Evolutionary conservation across 2,113 vertebrate genomes (phyloP), one percentile per base, ranked within the genome.

Genomic region (Chrysochloris asiatica): DNA sequence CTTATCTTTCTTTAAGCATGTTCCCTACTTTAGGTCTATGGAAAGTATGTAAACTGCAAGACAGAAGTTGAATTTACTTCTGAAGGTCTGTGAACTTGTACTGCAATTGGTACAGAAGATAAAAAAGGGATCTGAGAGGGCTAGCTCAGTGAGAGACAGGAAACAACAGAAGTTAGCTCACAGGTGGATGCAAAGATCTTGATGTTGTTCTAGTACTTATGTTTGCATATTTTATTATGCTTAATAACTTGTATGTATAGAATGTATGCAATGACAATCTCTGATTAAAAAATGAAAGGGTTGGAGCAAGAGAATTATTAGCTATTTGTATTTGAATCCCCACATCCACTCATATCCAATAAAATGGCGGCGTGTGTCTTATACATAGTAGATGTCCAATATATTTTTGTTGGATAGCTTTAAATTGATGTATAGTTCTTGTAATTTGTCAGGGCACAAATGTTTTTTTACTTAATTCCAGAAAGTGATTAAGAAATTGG

Each of bases 381-480:
- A 50, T 50, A 38, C 12, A 33, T 61, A 45, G 38, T 16, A 33
- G 14, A 24, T 80, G 8, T 26, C 63, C 33, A 8, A 10, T 56
- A 26, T 71, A 16, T 50, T 67, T 85, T 76, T 82, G 3, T 71
- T 52, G 45, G 28, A 17, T 47, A 47, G 3, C 17, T n/a, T 89
- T 48, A 69, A 65, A 73, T n/a, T n/a, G n/a, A n/a, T n/a, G 30
- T 87, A 28, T 71, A 28, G 17, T 65, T 93, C 54, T 86, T 71
- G 65, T 50, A 50, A 75, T 17, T n/a, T 71, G 6, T 71, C 38
- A 87, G 11, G 19, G 22, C 54, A 36, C 28, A 88, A 50, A 69
- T 76, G 26, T 84, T 80, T 94, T n/a, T 41, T 52, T 78, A 59
- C 72, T 79, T 90, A 33, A 54, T 89, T 75, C 21, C 13, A 56